Evolutionary conservation across 2,888 invertebrate species (phyloP).

Genomic region (Tenodera sinensis): DNA sequence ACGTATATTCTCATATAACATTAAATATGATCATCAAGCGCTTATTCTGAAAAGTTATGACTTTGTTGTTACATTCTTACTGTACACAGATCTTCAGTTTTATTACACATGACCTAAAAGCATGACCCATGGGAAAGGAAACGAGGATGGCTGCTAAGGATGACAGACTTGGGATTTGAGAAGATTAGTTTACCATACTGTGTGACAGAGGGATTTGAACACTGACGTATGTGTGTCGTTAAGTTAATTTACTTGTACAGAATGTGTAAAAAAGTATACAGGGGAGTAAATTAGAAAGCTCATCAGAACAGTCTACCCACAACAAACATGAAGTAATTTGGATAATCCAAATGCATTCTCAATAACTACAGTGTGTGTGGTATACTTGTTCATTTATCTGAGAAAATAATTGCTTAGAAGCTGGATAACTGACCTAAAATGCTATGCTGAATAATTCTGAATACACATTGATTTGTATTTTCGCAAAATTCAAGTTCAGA

Average conservation of each 20-base stretch:
- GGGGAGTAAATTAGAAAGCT: no score
- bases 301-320: no score
- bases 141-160: background rate
- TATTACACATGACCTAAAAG: background rate
- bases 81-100: background rate
- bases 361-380: no score
- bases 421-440: no score
- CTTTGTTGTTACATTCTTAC: background rate
- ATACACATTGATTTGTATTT: no score
- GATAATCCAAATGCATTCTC: no score
- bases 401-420: no score
- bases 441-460: no score
- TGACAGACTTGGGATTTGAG: background rate
- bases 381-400: no score
- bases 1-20: background rate
- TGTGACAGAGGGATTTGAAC: background rate
- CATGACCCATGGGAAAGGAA: background rate
- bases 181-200: background rate
- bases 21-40: background rate
- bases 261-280: background rate
- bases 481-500: no score
- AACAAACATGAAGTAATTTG: no score
- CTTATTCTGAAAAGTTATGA: background rate
- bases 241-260: no score
- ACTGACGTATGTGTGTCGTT: background rate